Percentiles rank a stretch among this genome's conserved stretches.
phyloP scores from a whole-genome alignment of 2,888 invertebrate genomes.

The Spilarctia lutea region DNA sequence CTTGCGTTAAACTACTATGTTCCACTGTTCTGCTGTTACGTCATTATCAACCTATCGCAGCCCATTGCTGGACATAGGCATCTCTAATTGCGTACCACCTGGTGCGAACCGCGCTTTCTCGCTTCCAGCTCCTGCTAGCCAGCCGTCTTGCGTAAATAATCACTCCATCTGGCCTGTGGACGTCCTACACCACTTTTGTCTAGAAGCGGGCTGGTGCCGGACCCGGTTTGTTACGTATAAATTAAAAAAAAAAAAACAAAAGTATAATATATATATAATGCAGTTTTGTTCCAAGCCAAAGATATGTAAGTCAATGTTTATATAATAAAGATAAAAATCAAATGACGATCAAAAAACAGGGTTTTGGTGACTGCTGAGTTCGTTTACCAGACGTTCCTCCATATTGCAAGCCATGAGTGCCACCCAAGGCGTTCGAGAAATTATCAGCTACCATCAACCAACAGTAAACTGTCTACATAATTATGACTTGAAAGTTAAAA shows the following conservation, averaged over 20 bases:
- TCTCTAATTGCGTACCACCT: no score
- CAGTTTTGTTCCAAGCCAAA: not conserved
- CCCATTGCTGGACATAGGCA: no score
- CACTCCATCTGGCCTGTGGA: no score
- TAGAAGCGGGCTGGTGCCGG: no score
- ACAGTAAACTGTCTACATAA: conserved; percentile 49
- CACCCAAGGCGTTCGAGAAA: conserved; percentile 51
- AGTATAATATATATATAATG: not conserved
- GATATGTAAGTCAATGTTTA: conserved; percentile 1
- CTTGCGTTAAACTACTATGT: not conserved
- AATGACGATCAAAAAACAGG: not conserved
- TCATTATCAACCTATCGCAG: no score
- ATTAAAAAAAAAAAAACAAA: no score
- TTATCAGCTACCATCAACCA: conserved; percentile 36
- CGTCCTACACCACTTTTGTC: no score
- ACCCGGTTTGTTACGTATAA: no score
- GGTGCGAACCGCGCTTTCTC: no score
- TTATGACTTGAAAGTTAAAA: conserved; percentile 42
- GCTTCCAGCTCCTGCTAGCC: no score
- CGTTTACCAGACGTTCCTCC: not conserved
- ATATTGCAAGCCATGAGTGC: conserved; percentile 20
- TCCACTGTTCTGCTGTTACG: not conserved
- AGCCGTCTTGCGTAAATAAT: no score
- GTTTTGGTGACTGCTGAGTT: conserved; percentile 1
- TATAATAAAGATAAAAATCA: conserved; percentile 9